Conservation (phyloP, 2,113 vertebrate genomes). For the Aphelocoma coerulescens region DNA sequence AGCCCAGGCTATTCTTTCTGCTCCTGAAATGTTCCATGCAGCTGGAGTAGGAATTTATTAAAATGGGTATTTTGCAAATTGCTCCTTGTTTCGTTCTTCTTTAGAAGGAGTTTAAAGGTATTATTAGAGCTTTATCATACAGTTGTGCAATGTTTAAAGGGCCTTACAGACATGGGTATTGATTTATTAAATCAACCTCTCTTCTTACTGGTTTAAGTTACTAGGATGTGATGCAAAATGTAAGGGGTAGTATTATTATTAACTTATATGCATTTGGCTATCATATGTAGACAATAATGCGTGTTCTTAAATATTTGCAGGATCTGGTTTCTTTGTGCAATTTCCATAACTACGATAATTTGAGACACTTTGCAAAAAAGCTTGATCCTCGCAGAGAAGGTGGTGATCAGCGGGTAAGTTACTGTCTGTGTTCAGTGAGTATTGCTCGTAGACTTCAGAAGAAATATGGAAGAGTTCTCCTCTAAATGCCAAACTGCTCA, state of each 20-base stretch:
- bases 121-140: neutral
- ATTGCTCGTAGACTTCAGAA: neutral
- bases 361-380: conserved; percentile 98
- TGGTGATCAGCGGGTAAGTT: conserved; percentile 95
- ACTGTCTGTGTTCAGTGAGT: neutral
- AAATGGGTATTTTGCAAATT: neutral
- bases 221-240: neutral
- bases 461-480: neutral
- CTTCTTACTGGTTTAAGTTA: neutral
- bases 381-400: conserved; percentile 97
- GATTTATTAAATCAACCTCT: neutral
- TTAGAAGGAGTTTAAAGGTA: neutral
- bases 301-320: conserved; percentile 65
- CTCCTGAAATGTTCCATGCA: neutral
- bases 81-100: neutral
- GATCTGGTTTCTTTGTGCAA: conserved; percentile 95
- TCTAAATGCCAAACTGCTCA: neutral
- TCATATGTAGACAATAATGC: neutral
- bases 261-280: neutral
- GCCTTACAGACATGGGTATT: neutral
- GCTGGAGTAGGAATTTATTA: neutral
- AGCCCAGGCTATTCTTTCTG: neutral
- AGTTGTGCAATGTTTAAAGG: neutral
- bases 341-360: conserved; percentile 99
- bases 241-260: neutral